Percentiles rank a stretch among this genome's conserved stretches.
Evolutionary conservation across 2,113 vertebrate species (phyloP).

Genomic region (Eupsittula cactorum): DNA sequence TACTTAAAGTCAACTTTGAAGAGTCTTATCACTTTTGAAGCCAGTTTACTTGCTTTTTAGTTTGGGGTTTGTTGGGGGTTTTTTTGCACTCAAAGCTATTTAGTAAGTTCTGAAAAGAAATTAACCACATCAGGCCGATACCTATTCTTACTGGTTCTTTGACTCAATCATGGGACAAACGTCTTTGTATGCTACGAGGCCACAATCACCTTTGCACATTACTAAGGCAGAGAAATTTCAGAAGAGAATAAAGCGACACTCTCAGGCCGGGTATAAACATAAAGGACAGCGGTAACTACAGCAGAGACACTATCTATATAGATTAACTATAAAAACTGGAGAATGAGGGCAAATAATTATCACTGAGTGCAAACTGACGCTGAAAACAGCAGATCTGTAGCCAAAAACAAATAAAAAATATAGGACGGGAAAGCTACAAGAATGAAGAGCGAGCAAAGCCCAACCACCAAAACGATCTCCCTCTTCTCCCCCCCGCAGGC

Average conservation of each 20-base stretch:
- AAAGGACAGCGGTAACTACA: accelerated
- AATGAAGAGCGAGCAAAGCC: accelerated
- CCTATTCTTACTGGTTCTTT: background rate
- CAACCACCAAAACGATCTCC: background rate
- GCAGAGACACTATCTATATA: accelerated
- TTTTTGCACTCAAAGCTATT: background rate
- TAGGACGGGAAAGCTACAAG: accelerated
- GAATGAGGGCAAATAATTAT: accelerated
- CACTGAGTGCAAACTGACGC: accelerated
- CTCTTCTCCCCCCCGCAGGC: background rate
- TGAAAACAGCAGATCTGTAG: accelerated
- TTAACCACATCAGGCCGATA: accelerated
- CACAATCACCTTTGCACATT: accelerated
- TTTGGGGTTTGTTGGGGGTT: no score
- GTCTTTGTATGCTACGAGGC: accelerated
- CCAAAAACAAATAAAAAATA: background rate
- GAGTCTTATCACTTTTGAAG: background rate
- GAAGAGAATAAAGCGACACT: background rate
- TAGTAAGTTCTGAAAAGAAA: background rate
- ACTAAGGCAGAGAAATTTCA: background rate
- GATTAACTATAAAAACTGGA: background rate
- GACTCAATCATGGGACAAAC: background rate
- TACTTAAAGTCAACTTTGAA: background rate
- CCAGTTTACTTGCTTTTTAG: background rate
- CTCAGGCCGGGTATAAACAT: background rate